These are phyloP conservation scores for Archilochus colubris DNA, from an alignment of 2,113 vertebrate genomes.

Conservation along the genomic window DNA sequence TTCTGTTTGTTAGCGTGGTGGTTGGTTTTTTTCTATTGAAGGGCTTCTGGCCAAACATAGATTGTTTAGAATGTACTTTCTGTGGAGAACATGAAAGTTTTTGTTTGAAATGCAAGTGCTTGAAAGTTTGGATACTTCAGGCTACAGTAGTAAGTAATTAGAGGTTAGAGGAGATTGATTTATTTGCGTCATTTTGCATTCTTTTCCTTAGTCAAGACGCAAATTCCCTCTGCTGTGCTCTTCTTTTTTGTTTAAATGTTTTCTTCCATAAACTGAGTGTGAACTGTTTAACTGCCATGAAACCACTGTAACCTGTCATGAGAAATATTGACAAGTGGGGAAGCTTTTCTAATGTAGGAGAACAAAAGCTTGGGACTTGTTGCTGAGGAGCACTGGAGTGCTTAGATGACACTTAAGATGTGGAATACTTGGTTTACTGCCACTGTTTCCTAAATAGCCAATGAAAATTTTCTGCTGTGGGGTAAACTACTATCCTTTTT, in stretches of 20 bases:
- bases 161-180: background rate
- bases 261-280: background rate
- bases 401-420: background rate
- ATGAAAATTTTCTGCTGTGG: background rate
- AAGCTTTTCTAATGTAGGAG: background rate
- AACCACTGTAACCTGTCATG: background rate
- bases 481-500: background rate
- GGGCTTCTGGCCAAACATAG: background rate
- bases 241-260: background rate
- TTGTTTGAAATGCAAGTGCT: background rate
- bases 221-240: background rate
- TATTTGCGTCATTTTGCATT: background rate
- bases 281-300: background rate
- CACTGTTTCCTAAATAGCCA: background rate
- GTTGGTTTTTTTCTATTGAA: background rate
- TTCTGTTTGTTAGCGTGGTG: background rate
- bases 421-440: background rate
- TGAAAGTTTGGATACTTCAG: background rate
- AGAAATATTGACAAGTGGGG: background rate
- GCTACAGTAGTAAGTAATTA: background rate
- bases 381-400: background rate
- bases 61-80: background rate
- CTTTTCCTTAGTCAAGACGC: background rate
- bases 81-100: background rate
- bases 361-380: background rate